Percentiles rank a stretch among this genome's conserved stretches.
These are phyloP conservation scores for Hypocryptadius cinnamomeus DNA, from an alignment of 2,113 vertebrate species.

Conservation along the genomic window DNA sequence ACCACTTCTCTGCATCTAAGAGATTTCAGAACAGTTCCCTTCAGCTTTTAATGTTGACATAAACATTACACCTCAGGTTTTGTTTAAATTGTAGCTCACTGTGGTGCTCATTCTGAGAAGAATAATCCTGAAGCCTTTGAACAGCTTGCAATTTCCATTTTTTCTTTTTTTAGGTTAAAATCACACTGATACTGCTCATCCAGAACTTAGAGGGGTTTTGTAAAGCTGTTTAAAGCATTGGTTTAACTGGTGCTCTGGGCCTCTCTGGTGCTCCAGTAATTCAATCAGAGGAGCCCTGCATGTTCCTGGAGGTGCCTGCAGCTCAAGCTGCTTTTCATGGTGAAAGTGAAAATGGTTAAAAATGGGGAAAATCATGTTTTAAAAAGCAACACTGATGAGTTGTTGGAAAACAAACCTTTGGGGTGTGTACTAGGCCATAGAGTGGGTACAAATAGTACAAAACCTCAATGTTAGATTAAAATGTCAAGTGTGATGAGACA, in stretches of 20 bases:
- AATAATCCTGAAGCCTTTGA: not conserved
- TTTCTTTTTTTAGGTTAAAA: not conserved
- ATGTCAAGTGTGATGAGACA: not conserved
- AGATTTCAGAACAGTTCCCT: not conserved
- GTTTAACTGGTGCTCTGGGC: not conserved
- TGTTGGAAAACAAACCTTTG: not conserved
- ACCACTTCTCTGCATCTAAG: not conserved
- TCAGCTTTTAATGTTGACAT: not conserved
- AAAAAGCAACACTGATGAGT: not conserved
- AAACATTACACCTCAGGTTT: not conserved
- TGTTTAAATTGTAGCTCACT: not conserved
- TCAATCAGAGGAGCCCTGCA: not conserved
- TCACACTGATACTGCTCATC: not conserved
- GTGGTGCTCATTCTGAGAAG: not conserved
- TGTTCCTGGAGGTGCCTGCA: not conserved
- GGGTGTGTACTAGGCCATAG: fast-evolving
- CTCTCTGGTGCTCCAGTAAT: not conserved
- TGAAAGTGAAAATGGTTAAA: not conserved
- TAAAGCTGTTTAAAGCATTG: not conserved
- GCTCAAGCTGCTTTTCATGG: not conserved
- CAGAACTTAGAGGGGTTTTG: not conserved
- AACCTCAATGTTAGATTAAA: not conserved
- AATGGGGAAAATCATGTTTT: not conserved
- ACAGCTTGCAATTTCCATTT: not conserved
- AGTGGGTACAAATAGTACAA: not conserved